Conservation (phyloP, 2,888 invertebrate genomes). For the Petrolisthes manimaculis region DNA sequence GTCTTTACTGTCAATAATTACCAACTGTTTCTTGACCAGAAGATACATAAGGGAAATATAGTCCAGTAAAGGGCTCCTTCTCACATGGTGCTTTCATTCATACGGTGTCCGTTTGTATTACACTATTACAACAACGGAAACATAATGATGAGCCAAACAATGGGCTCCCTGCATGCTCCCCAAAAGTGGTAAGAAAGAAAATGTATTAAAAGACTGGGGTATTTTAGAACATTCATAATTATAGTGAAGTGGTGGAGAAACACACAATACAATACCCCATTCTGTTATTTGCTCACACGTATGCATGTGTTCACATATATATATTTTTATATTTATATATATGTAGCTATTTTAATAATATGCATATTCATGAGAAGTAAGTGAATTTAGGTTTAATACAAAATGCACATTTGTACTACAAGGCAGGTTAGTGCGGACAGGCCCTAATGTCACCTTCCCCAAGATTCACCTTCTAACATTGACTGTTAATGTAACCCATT, state of each 20-base stretch:
- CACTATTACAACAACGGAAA: too few species aligned
- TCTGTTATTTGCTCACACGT: slow-evolving; percentile 54
- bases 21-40: too few species aligned
- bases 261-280: slow-evolving; percentile 44
- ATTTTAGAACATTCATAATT: slow-evolving; percentile 38
- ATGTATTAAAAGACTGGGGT: slow-evolving; percentile 31
- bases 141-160: too few species aligned
- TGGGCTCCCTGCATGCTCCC: too few species aligned
- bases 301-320: slow-evolving; percentile 46
- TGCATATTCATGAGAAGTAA: slow-evolving; percentile 61
- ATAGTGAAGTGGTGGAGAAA: slow-evolving; percentile 43
- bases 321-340: slow-evolving; percentile 41
- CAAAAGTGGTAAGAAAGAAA: too few species aligned
- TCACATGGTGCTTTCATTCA: too few species aligned
- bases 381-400: slow-evolving; percentile 62
- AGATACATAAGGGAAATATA: too few species aligned
- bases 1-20: too few species aligned
- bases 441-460: slow-evolving; percentile 51
- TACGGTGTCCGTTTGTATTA: too few species aligned
- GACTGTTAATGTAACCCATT: slow-evolving; percentile 50
- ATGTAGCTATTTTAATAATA: slow-evolving; percentile 51
- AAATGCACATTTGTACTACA: slow-evolving; percentile 65
- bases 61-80: too few species aligned
- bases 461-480: slow-evolving; percentile 32
- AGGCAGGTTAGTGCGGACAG: slow-evolving; percentile 62